phyloP scores from a whole-genome alignment of 2,797 vertebrate genomes.

The Alosa sapidissima region DNA sequence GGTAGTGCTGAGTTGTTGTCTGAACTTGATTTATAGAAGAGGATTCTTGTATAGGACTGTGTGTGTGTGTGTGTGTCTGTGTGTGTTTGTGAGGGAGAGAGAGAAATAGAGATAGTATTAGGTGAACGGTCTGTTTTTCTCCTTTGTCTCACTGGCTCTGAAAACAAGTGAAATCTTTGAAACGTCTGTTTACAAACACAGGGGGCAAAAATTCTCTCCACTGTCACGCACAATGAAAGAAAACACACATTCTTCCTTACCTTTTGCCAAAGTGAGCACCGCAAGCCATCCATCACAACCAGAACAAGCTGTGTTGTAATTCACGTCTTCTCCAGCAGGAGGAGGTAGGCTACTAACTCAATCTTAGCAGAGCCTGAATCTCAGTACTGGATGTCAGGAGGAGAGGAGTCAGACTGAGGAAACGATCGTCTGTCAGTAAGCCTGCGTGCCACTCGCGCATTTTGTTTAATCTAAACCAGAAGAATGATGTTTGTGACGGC shows the following conservation, averaged over 20 bases:
- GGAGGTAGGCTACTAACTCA: neutral
- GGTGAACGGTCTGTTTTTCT: neutral
- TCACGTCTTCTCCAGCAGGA: neutral
- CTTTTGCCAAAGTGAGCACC: neutral
- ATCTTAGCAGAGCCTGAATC: neutral
- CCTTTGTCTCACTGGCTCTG: neutral
- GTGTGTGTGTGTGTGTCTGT: constrained; percentile 5
- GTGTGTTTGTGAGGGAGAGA: constrained; percentile 24
- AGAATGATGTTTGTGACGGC: neutral
- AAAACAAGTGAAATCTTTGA: constrained; percentile 7
- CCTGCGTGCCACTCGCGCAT: neutral
- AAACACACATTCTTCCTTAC: constrained; percentile 5
- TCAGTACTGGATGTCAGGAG: neutral
- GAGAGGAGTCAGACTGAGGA: neutral
- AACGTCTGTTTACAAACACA: constrained; percentile 9
- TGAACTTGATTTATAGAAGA: constrained; percentile 10
- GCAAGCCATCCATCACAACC: neutral
- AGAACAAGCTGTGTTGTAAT: neutral
- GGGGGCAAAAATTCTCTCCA: constrained; percentile 2
- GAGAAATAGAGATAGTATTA: neutral
- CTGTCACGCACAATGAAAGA: neutral
- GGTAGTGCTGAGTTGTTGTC: neutral
- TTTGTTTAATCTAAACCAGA: neutral
- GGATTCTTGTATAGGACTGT: neutral
- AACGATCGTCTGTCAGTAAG: neutral